A percentile compares a stretch with the other conserved stretches of the same genome.
phyloP scores from a whole-genome alignment of 2,113 vertebrate genomes.

The Melanerpes aurifrons region DNA sequence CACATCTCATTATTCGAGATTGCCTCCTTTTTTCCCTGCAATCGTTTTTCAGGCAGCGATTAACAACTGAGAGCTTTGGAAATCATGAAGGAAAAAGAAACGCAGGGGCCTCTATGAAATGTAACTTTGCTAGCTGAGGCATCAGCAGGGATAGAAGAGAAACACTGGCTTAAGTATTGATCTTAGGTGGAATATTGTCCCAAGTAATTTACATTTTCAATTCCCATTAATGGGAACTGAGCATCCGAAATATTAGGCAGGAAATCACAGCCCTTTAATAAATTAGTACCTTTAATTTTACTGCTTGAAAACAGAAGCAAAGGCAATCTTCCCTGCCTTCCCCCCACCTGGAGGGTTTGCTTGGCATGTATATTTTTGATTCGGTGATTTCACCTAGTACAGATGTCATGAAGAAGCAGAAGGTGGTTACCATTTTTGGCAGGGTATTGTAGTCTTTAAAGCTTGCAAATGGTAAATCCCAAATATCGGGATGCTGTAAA shows the following conservation, averaged over 20 bases:
- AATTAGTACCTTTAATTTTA: neutral
- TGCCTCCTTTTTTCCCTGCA: slow-evolving; percentile 35
- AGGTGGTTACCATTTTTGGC: slow-evolving; percentile 39
- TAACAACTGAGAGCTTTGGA: slow-evolving; percentile 46
- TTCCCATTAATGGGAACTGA: slow-evolving; percentile 20
- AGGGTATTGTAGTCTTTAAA: neutral
- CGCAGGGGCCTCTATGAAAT: slow-evolving; percentile 11
- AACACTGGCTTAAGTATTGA: slow-evolving; percentile 36
- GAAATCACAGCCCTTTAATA: neutral
- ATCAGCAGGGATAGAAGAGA: slow-evolving; percentile 24
- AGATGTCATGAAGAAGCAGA: neutral
- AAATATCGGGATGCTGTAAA: neutral
- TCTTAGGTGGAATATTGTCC: slow-evolving; percentile 43
- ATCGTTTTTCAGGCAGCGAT: slow-evolving; percentile 43
- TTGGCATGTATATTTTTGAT: neutral
- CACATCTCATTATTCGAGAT: slow-evolving; percentile 9
- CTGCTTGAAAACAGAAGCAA: neutral
- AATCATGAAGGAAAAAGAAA: slow-evolving; percentile 49
- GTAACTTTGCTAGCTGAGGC: slow-evolving; percentile 45
- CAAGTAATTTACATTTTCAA: slow-evolving; percentile 47
- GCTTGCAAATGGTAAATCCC: neutral
- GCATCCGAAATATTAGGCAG: neutral
- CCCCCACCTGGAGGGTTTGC: neutral
- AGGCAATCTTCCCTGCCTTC: neutral
- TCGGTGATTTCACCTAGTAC: slow-evolving; percentile 32